Evolutionary conservation across 2,888 invertebrate species (phyloP), one percentile per base, ranked within the genome.

Genomic region (Drosophila leonis): DNA sequence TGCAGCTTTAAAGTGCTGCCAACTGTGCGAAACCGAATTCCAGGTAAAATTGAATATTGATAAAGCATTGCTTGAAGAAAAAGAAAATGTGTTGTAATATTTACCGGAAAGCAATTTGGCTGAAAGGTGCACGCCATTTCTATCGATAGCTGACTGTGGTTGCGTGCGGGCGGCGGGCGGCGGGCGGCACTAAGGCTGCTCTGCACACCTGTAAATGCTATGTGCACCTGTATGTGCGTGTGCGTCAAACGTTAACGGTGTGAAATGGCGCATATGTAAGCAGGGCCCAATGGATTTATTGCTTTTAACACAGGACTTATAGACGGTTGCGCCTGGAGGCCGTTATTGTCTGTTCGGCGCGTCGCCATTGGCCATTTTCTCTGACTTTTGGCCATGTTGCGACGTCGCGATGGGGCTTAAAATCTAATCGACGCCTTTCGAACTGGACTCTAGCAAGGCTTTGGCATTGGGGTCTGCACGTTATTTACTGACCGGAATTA

Each of bases 231-330:
- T 52, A 10, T 65, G 37, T 20, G 75, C 48, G 67, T 65, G 73
- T 70, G 71, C 70, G 66, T 84, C 80, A 87, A 88, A 75, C 79
- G 85, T 82, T 64, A 77, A 87, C 82, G 76, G 86, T 87, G 86
- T 90, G 86, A 87, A 90, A 87, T 90, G 88, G 88, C 75, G 90
- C 86, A 87, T 90, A 90, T 79, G 75, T 90, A 87, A 87, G 86
- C 80, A 88, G 88, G 62, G 75, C 70, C 64, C 63, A 41, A 67
- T 81, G 75, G 90, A 87, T 87, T 87, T 87, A 87, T 87, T 88
- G 88, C 83, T 83, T 79, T 86, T 85, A 75, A 71, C 74, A 81
- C 86, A 90, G 86, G 90, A 88, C 90, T 86, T 86, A 90, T 90
- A 90, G 85, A 87, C 89, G 80, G 82, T 84, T 89, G 77, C 55